phyloP scores from a whole-genome alignment of 2,797 vertebrate genomes.

The Protonibea diacanthus region DNA sequence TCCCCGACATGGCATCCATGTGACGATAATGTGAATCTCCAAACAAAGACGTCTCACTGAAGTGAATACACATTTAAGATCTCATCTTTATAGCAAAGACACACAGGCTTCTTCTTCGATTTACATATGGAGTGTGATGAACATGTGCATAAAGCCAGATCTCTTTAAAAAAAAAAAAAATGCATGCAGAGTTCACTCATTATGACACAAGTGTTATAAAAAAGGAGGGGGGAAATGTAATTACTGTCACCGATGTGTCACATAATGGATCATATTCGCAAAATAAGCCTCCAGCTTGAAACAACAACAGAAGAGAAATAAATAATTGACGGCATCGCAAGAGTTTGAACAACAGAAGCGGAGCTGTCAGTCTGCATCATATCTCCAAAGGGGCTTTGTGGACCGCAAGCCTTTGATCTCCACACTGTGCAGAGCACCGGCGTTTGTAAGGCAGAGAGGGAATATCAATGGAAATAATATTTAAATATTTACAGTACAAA shows the following conservation, averaged over 20 bases:
- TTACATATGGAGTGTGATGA: slow-evolving; percentile 7
- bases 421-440: slow-evolving; percentile 43
- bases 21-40: slow-evolving; percentile 26
- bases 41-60: slow-evolving; percentile 5
- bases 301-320: slow-evolving; percentile 31
- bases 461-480: slow-evolving; percentile 73
- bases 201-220: background rate
- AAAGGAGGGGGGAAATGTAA: background rate
- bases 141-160: too few species aligned
- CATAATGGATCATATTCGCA: slow-evolving; percentile 24
- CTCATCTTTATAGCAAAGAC: slow-evolving; percentile 32
- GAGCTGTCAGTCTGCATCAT: slow-evolving; percentile 75
- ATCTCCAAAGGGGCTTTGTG: slow-evolving; percentile 60
- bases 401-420: slow-evolving; percentile 74
- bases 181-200: background rate
- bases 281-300: slow-evolving; percentile 39
- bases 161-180: background rate
- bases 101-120: background rate
- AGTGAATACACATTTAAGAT: slow-evolving; percentile 40
- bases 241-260: slow-evolving; percentile 12
- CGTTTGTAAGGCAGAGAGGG: slow-evolving; percentile 36
- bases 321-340: slow-evolving; percentile 55
- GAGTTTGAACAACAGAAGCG: slow-evolving; percentile 68
- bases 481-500: slow-evolving; percentile 73
- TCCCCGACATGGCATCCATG: slow-evolving; percentile 20